These are phyloP conservation scores for Austrolebias charrua DNA, from an alignment of 2,797 vertebrate species.

Conservation along the genomic window DNA sequence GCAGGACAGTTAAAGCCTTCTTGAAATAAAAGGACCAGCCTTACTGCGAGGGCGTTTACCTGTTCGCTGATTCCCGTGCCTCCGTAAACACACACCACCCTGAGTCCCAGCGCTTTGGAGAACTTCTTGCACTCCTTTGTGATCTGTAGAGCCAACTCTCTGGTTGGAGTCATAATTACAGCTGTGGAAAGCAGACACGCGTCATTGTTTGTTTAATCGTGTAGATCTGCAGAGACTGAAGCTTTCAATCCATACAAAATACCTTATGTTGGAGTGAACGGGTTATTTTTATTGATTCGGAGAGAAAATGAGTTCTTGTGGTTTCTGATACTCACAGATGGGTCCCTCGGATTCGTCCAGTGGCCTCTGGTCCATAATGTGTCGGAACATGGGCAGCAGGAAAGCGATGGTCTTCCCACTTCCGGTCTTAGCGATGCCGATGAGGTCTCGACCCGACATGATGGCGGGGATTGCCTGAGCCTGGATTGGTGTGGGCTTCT, in stretches of 20 bases:
- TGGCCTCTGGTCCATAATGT: conserved; percentile 97
- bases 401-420: conserved; percentile 99
- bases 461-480: conserved; percentile 95
- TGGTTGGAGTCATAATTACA: conserved; percentile 97
- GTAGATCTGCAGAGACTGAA: background rate
- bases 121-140: conserved; percentile 99
- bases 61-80: conserved; percentile 99
- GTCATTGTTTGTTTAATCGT: background rate
- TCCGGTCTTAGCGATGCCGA: conserved; percentile 98
- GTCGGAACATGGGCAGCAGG: conserved; percentile 96
- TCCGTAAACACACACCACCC: conserved; percentile 98
- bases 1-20: too few species aligned
- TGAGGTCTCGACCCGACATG: conserved; percentile 95
- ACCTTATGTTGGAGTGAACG: background rate
- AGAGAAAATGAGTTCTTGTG: too few species aligned
- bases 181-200: conserved; percentile 69
- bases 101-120: conserved; percentile 90
- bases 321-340: conserved; percentile 79
- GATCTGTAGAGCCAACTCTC: conserved; percentile 96
- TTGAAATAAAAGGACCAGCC: too few species aligned
- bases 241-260: background rate
- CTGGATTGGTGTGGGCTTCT: conserved; percentile 97
- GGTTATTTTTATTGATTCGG: background rate
- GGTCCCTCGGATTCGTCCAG: conserved; percentile 95
- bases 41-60: conserved; percentile 70